Base-by-base conservation (phyloP, 2,797 vertebrate species). In the Channallabes apus region DNA sequence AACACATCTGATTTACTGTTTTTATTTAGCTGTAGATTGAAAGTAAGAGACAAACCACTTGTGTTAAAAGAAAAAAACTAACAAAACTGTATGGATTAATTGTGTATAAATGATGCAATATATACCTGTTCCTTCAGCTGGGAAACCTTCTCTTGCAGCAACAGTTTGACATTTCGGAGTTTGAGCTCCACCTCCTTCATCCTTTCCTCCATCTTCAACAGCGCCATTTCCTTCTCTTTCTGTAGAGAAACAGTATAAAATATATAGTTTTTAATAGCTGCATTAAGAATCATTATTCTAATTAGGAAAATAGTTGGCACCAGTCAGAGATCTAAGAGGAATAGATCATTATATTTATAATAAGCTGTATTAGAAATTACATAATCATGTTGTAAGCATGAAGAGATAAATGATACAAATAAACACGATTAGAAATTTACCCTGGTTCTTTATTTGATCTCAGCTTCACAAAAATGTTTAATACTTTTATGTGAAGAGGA, bases 51-150 rank as follows among this genome's bases (percentile, higher is more conserved):
- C 22, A 78, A 0, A 46, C 0, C 12, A 8, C 3, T 32, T 54
- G 17, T 2, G 27, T 2, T 54, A 9, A 51, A 20, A 56, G 22
- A 71, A 71, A 38, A 41, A 20, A 62, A 12, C 38, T 17, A 17
- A 29, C 6, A 32, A 71, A 69, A 29, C 17, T n/a, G 15, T 64
- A 54, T 6, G 1, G 14, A 24, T 79, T 69, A n/a, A 22, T 86
- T 68, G 11, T 15, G 17, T 82, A 67, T 35, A 27, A n/a, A 11
- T n/a, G 62, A 14, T 27, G 14, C 3, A 4, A n/a, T n/a, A 84
- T 87, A 91, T 90, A 99, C 98, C 95, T 99, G 98, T 72, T 98
- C 97, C 91, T 96, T 97, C 69, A 99, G 96, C 92, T 99, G 98
- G 90, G 94, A 92, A 1, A 98, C 97, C 94, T 99, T 99, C 81